These are phyloP conservation scores for Chrysolina haemoptera DNA, from an alignment of 2,888 invertebrate species.

Conservation along the genomic window DNA sequence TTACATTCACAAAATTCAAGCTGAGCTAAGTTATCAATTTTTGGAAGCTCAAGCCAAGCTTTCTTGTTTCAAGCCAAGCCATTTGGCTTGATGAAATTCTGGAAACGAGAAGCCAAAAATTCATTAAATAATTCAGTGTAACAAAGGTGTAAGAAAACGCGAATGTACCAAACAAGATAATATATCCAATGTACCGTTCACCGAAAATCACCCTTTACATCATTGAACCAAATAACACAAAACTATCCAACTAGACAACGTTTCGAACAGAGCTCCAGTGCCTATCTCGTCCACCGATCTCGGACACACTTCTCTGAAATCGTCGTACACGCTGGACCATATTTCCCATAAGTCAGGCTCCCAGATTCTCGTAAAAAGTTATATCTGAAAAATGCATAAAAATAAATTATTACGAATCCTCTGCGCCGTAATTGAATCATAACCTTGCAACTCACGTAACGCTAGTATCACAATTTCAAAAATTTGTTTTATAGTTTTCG, in stretches of 20 bases:
- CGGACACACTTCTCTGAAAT: constrained; percentile 43
- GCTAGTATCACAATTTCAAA: constrained; percentile 46
- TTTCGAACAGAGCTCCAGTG: not conserved
- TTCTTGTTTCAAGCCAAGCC: no score
- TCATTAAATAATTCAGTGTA: no score
- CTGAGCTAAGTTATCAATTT: no score
- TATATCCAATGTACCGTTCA: no score
- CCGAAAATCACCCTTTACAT: constrained; percentile 54
- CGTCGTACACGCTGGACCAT: constrained; percentile 29
- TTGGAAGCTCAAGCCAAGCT: no score
- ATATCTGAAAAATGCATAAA: constrained; percentile 54
- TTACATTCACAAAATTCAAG: no score
- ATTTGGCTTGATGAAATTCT: no score
- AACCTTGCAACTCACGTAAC: constrained; percentile 51
- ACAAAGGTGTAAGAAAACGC: no score
- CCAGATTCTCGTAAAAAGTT: constrained; percentile 46
- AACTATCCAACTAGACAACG: not conserved
- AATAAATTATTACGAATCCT: constrained; percentile 56
- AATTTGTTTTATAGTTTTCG: constrained; percentile 46
- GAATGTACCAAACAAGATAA: no score
- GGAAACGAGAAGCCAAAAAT: no score
- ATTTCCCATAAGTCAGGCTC: constrained; percentile 45
- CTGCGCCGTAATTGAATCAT: constrained; percentile 54
- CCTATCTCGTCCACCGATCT: constrained; percentile 31
- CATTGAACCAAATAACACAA: constrained; percentile 39